phyloP scores from a whole-genome alignment of 2,113 vertebrate species.

The Gyps fulvus region DNA sequence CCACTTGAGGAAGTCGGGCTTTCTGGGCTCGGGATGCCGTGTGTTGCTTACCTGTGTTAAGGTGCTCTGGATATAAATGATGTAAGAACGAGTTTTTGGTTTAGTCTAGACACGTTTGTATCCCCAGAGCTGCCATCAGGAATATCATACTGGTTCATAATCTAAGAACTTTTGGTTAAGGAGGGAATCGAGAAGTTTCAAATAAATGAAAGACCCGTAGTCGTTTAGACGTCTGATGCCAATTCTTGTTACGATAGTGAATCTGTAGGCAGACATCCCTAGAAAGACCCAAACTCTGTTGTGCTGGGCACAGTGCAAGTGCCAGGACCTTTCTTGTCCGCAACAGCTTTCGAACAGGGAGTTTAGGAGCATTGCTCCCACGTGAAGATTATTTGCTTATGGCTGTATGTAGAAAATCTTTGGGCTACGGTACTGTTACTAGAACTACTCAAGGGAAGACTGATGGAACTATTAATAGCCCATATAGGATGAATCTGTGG shows the following conservation, averaged over 20 bases:
- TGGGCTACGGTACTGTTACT: background rate
- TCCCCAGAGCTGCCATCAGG: background rate
- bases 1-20: background rate
- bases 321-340: background rate
- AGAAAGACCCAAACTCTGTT: background rate
- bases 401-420: background rate
- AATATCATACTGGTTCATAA: background rate
- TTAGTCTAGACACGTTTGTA: background rate
- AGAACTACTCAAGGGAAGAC: background rate
- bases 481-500: background rate
- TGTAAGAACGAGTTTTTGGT: background rate
- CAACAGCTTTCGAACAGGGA: background rate
- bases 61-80: background rate
- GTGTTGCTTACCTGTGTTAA: background rate
- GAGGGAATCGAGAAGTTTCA: background rate
- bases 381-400: background rate
- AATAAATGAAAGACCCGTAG: background rate
- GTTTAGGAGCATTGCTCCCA: background rate
- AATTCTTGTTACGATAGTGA: background rate
- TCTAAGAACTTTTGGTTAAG: background rate
- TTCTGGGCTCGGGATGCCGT: background rate
- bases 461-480: background rate
- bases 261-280: background rate
- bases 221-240: background rate
- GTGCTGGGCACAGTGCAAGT: background rate